phyloP scores from a whole-genome alignment of 2,113 vertebrate genomes.

The Aspidoscelis tigris region DNA sequence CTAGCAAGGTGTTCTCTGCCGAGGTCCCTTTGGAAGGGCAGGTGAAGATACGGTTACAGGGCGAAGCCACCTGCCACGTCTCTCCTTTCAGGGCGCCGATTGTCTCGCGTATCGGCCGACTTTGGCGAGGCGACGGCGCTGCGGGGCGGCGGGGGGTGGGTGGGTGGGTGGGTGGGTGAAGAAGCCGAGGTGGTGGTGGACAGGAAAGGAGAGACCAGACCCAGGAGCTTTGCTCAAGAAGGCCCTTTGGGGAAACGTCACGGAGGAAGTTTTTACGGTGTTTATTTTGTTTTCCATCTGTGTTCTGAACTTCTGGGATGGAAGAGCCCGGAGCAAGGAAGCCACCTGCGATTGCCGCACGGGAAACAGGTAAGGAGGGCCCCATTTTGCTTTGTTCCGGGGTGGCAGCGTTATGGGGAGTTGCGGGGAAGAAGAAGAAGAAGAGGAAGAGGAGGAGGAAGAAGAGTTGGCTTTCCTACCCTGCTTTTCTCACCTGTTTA shows the following conservation, averaged over 20 bases:
- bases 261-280: too few relatives aligned
- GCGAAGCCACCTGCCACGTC: not conserved
- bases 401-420: not conserved
- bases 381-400: not conserved
- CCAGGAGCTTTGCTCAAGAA: not conserved
- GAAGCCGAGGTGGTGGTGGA: too few relatives aligned
- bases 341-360: constrained; percentile 11
- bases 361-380: constrained; percentile 49
- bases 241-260: not conserved
- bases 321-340: constrained; percentile 37
- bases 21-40: not conserved
- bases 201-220: too few relatives aligned
- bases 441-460: too few relatives aligned
- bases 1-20: not conserved
- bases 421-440: too few relatives aligned
- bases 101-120: not conserved
- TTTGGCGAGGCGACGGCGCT: not conserved
- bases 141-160: not conserved
- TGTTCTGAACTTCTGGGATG: not conserved
- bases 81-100: constrained; percentile 11
- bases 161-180: too few relatives aligned
- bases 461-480: too few relatives aligned
- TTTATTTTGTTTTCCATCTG: too few relatives aligned
- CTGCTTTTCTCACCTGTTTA: too few relatives aligned
- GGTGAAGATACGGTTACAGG: not conserved